Conservation (phyloP, 2,797 vertebrate genomes). For the Pseudochaenichthys georgianus region DNA sequence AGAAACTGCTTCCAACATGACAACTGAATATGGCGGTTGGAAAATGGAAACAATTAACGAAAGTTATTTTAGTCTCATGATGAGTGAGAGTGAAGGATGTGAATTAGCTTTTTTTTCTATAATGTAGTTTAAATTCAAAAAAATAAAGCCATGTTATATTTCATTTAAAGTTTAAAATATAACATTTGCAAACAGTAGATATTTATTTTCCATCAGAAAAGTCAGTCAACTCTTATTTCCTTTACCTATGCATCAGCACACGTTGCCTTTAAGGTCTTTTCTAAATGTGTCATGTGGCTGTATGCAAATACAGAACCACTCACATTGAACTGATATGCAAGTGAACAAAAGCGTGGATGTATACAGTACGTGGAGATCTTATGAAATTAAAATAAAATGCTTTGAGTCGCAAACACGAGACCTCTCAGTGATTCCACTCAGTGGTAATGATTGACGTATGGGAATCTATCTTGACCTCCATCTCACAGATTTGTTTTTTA, state of each 20-base stretch:
- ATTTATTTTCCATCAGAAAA: not conserved
- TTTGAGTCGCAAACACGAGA: not conserved
- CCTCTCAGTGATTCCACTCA: conserved; percentile 35
- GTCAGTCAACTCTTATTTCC: conserved; percentile 1
- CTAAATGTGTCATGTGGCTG: conserved; percentile 14
- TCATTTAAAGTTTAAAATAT: too few species aligned
- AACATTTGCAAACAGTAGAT: too few species aligned
- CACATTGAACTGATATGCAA: conserved; percentile 3
- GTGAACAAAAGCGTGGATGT: not conserved
- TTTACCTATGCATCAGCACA: not conserved
- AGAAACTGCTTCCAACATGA: too few species aligned
- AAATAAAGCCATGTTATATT: too few species aligned
- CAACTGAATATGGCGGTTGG: not conserved
- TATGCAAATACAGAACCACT: conserved; percentile 21
- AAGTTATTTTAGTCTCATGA: too few species aligned
- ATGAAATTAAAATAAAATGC: conserved; percentile 9
- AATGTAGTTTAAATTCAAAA: too few species aligned
- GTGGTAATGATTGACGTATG: conserved; percentile 64
- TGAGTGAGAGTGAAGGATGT: too few species aligned
- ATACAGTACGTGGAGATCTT: not conserved
- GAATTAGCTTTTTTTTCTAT: too few species aligned
- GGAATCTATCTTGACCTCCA: conserved; percentile 65
- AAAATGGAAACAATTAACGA: too few species aligned
- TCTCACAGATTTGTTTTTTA: conserved; percentile 72
- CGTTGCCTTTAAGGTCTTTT: conserved; percentile 3